Base-by-base conservation (phyloP, 2,888 invertebrate genomes). In the Elgonia sp. region DNA sequence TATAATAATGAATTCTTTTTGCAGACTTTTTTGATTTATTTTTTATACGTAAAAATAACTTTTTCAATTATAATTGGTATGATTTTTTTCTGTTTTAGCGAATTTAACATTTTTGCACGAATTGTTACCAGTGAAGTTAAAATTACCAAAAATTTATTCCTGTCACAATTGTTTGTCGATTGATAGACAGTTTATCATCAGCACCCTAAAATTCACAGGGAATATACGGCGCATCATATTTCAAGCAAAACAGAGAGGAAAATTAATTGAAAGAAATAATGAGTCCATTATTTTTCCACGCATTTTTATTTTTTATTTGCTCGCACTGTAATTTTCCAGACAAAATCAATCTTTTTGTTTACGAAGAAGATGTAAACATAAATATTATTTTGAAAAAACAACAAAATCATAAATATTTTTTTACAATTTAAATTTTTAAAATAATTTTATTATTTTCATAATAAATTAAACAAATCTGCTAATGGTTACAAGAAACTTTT, bases 261-360 rank as follows among this genome's bases (percentile, higher is more conserved):
- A 29, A 29, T 39, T 81, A 81, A 81, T 81, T 81, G 81, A 72
- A 63, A 62, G 69, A 72, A 62, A 81, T 81, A 81, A 81, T 72
- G 81, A 81, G 40, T 81, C 62, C 80, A 70, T 72, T 81, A 72
- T 69, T 81, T 81, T 72, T 62, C 72, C 62, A n/a, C 29, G 12
- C 29, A n/a, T 16, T 8, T 46, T 16, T 62, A 29, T 42, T 21
- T 75, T 60, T 62, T 20, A 75, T 62, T 29, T 6, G 40, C 29
- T 20, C 16, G 5, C 6, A 8, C 46, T 16, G 69, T 69, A 21
- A 14, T 50, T 69, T 69, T 50, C 21, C 69, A 20, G 50, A 62
- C 60, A n/a, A 29, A 29, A 29, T 29, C 29, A 29, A 29, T 29
- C 29, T 29, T 29, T 29, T 29, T 5, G 3, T 29, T 29, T 29